These are phyloP conservation scores for Acleris emargana DNA, from an alignment of 2,888 invertebrate species.

Conservation along the genomic window DNA sequence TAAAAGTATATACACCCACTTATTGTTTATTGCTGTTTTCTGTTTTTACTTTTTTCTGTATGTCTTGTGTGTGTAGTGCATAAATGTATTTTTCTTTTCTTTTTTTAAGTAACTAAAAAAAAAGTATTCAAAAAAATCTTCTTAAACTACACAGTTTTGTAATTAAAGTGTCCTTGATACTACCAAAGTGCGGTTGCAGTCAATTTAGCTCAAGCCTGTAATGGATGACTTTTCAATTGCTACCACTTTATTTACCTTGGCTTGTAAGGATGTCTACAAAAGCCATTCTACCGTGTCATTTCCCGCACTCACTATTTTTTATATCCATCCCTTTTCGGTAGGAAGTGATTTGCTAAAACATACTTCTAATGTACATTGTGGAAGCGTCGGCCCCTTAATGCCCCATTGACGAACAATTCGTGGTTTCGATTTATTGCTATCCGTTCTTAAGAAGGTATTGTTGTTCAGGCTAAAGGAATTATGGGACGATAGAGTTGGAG, in stretches of 20 bases:
- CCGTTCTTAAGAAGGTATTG: conserved; percentile 71
- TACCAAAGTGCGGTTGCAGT: conserved; percentile 57
- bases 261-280: conserved; percentile 61
- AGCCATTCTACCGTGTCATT: conserved; percentile 74
- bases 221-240: conserved; percentile 80
- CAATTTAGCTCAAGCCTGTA: conserved; percentile 49
- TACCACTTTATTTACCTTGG: conserved; percentile 70
- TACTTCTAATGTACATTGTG: conserved; percentile 79
- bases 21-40: no score
- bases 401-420: conserved; percentile 74
- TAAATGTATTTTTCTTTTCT: no score
- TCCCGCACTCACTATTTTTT: conserved; percentile 77
- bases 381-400: conserved; percentile 75
- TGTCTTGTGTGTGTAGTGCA: no score
- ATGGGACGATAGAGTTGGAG: conserved; percentile 59
- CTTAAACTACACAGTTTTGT: conserved; percentile 51
- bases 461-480: conserved; percentile 70
- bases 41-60: no score
- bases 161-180: conserved; percentile 57
- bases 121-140: no score
- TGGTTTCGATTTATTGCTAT: conserved; percentile 76
- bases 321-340: conserved; percentile 63
- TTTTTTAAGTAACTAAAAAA: no score
- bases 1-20: no score
- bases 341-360: conserved; percentile 83